Conservation (phyloP, 1,140 invertebrate species). For the Nylanderia fulva region DNA sequence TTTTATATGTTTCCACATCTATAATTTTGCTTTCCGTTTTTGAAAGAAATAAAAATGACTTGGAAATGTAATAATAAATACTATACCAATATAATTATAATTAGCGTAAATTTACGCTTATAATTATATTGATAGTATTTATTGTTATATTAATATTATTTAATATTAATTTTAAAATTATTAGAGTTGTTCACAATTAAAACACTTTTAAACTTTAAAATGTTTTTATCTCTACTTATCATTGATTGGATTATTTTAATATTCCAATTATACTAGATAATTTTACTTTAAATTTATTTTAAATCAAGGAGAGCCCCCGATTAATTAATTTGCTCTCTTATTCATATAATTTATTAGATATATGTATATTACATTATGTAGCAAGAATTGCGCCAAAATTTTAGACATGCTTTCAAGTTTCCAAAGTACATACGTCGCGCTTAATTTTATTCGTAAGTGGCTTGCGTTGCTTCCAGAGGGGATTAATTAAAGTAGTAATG, state of each 20-base stretch:
- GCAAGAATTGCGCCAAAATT: neutral
- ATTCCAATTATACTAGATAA: too few relatives aligned
- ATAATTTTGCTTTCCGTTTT: neutral
- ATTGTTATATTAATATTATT: too few relatives aligned
- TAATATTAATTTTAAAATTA: neutral
- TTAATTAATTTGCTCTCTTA: constrained; percentile 12
- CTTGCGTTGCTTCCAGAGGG: neutral
- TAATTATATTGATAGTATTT: too few relatives aligned
- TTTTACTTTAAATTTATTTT: neutral
- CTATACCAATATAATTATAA: neutral
- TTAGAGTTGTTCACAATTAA: neutral
- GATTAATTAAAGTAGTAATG: constrained; percentile 26
- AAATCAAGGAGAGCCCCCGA: neutral
- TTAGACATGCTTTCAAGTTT: neutral
- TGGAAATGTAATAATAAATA: neutral
- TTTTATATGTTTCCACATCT: neutral
- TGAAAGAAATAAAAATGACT: neutral
- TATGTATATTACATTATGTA: neutral
- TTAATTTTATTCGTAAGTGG: constrained; percentile 13
- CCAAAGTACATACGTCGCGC: neutral
- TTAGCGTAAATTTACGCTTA: too few relatives aligned
- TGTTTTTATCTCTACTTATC: neutral
- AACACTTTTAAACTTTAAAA: neutral
- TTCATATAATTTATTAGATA: too few relatives aligned
- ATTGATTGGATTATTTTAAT: neutral